Conservation (phyloP, 2,888 invertebrate species). For the Pycnomerus fuliginosus region DNA sequence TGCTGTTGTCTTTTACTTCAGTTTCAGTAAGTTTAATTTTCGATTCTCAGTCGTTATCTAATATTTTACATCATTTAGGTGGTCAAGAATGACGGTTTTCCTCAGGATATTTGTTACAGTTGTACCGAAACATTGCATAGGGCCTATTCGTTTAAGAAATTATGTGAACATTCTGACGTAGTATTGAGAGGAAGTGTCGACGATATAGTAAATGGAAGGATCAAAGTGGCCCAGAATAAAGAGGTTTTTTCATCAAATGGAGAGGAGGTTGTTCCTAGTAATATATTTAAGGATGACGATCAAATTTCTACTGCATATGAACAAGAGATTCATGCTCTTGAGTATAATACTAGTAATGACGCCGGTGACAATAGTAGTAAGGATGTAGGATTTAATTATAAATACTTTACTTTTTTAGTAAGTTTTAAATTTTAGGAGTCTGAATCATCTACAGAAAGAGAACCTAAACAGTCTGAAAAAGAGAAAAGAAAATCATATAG, state of each 20-base stretch:
- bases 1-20: constrained; percentile 38
- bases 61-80: constrained; percentile 33
- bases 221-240: no score
- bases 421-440: no score
- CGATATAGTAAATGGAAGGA: no score
- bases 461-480: constrained; percentile 8
- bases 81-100: constrained; percentile 40
- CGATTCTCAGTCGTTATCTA: constrained; percentile 1
- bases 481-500: constrained; percentile 22
- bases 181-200: constrained; percentile 24
- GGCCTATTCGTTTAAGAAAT: constrained; percentile 39
- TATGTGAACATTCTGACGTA: constrained; percentile 43
- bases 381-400: no score
- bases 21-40: constrained; percentile 31
- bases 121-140: constrained; percentile 38
- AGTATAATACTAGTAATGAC: neutral
- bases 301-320: neutral
- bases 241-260: constrained; percentile 5
- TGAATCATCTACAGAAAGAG: no score
- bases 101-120: constrained; percentile 42
- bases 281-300: neutral
- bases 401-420: no score
- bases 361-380: neutral
- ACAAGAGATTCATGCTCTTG: neutral
- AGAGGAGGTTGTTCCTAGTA: neutral